Conservation (phyloP, 1,140 invertebrate genomes). For the Bombus consobrinus region DNA sequence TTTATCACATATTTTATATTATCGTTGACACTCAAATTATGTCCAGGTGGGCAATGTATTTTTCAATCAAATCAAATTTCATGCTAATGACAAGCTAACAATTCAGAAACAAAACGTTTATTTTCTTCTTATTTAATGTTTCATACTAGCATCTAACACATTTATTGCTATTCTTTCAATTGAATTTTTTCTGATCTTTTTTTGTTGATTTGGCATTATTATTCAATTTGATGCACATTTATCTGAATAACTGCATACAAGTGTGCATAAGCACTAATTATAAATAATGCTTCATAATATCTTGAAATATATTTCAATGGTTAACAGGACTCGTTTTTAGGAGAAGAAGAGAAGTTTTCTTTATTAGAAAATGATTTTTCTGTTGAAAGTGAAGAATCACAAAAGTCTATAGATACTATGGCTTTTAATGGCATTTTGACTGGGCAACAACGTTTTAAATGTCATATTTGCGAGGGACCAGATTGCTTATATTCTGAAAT, state of each 20-base stretch:
- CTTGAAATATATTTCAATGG: constrained; percentile 28
- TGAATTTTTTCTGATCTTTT: background rate
- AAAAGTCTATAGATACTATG: constrained; percentile 57
- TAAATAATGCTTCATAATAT: background rate
- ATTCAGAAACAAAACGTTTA: background rate
- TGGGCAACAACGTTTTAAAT: constrained; percentile 62
- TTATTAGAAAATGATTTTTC: constrained; percentile 70
- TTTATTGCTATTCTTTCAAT: background rate
- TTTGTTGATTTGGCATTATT: background rate
- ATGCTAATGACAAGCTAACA: background rate
- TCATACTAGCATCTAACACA: background rate
- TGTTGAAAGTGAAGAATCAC: constrained; percentile 65
- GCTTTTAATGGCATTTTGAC: constrained; percentile 40
- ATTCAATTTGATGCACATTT: background rate
- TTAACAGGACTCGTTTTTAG: constrained; percentile 61
- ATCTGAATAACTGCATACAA: background rate
- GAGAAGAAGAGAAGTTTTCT: constrained; percentile 61
- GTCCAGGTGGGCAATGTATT: constrained; percentile 69
- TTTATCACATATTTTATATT: constrained; percentile 77
- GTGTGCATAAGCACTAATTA: background rate
- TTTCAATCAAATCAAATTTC: background rate
- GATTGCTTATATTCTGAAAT: constrained; percentile 59
- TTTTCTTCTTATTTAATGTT: background rate
- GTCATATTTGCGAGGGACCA: constrained; percentile 67
- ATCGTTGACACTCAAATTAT: constrained; percentile 74